A percentile compares a stretch with the other conserved stretches of the same genome.
Conservation (phyloP, 1,140 invertebrate genomes). For the Prorops nasuta region DNA sequence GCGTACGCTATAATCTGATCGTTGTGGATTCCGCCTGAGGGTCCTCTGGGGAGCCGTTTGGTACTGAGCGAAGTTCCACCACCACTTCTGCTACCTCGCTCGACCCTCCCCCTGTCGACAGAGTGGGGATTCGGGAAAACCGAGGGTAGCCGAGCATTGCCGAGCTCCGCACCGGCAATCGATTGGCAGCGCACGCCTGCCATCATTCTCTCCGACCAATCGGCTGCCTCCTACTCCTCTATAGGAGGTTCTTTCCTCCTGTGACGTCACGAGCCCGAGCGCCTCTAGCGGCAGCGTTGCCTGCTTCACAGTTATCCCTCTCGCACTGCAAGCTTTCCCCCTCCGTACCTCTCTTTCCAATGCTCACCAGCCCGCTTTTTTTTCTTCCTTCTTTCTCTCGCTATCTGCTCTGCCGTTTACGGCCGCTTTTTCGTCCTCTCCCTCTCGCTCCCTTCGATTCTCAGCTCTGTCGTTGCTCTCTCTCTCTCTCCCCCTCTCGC, state of each 20-base stretch:
- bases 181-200: conserved; percentile 52
- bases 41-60: conserved; percentile 34
- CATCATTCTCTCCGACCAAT: conserved; percentile 52
- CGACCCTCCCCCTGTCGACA: not conserved
- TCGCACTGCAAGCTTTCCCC: not conserved
- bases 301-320: too few relatives aligned
- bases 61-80: conserved; percentile 32
- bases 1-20: conserved; percentile 43
- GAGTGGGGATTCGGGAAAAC: too few relatives aligned
- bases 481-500: not conserved
- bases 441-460: not conserved
- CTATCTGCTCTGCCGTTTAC: too few relatives aligned
- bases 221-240: conserved; percentile 11
- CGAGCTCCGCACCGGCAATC: conserved; percentile 29
- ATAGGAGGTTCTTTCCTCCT: conserved; percentile 23
- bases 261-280: conserved; percentile 38
- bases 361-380: too few relatives aligned
- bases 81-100: conserved; percentile 15
- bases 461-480: not conserved
- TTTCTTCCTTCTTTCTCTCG: too few relatives aligned
- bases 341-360: too few relatives aligned
- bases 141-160: too few relatives aligned
- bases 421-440: too few relatives aligned
- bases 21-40: conserved; percentile 25
- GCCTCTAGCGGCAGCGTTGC: conserved; percentile 35